Percentiles rank a stretch among this genome's conserved stretches.
These are phyloP conservation scores for Camponotus vicinus DNA, from an alignment of 1,140 invertebrate genomes.

Conservation along the genomic window DNA sequence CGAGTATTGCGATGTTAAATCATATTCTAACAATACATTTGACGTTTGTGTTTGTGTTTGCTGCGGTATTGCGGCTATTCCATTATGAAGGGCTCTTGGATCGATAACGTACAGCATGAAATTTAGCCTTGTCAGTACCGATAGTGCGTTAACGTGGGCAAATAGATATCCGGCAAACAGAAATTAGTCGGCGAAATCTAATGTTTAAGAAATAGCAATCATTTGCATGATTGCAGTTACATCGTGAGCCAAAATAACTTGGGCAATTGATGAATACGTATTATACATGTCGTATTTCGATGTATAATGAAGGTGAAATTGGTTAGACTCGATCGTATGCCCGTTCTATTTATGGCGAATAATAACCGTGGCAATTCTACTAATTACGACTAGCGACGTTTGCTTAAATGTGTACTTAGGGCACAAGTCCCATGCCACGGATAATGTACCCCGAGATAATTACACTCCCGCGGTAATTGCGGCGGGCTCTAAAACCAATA, in stretches of 20 bases:
- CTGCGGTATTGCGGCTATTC: neutral
- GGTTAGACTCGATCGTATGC: neutral
- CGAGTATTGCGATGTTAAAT: slow-evolving; percentile 26
- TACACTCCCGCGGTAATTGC: slow-evolving; percentile 10
- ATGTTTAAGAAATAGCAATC: slow-evolving; percentile 6
- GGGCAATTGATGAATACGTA: neutral
- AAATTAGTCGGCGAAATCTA: slow-evolving; percentile 8
- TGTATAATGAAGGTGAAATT: slow-evolving; percentile 25
- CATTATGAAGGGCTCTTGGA: slow-evolving; percentile 1
- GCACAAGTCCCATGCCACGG: neutral
- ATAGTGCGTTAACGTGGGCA: slow-evolving; percentile 17
- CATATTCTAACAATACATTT: slow-evolving; percentile 30
- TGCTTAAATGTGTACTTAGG: slow-evolving; percentile 45
- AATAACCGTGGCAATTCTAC: slow-evolving; percentile 51
- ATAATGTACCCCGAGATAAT: slow-evolving; percentile 48
- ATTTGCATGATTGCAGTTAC: neutral
- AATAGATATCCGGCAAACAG: neutral
- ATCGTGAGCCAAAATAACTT: neutral
- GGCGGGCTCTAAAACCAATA: slow-evolving; percentile 23
- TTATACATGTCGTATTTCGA: neutral
- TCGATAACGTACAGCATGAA: slow-evolving; percentile 44
- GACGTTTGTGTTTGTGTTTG: neutral
- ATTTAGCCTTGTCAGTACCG: slow-evolving; percentile 3
- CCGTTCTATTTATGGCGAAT: neutral
- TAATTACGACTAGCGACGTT: slow-evolving; percentile 40